phyloP scores from a whole-genome alignment of 1,140 invertebrate species.

The Neomicropteryx cornuta region DNA sequence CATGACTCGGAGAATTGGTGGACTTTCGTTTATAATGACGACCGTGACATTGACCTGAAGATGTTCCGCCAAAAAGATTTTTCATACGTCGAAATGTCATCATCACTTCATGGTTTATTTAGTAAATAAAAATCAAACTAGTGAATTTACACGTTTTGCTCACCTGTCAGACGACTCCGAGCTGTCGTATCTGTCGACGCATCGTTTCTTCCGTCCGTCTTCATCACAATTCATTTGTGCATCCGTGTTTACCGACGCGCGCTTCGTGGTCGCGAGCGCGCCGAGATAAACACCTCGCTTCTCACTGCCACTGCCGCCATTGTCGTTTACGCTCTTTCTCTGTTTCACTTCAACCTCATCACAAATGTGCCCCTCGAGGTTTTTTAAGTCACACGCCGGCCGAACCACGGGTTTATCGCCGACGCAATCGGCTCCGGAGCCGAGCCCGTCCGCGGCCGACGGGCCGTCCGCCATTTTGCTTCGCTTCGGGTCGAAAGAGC shows the following conservation, averaged over 20 bases:
- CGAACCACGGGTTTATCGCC: constrained; percentile 7
- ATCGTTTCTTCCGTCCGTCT: constrained; percentile 67
- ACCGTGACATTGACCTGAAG: too few species aligned
- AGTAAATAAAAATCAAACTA: too few species aligned
- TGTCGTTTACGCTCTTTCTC: constrained; percentile 2
- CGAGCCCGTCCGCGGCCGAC: constrained; percentile 27
- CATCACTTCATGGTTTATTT: too few species aligned
- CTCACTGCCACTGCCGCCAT: constrained; percentile 19
- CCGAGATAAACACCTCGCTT: constrained; percentile 14
- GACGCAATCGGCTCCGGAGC: constrained; percentile 10
- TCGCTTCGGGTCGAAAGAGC: constrained; percentile 23
- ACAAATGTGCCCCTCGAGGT: constrained; percentile 29
- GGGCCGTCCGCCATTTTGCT: constrained; percentile 38
- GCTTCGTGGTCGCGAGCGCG: constrained; percentile 6
- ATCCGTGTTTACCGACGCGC: constrained; percentile 4
- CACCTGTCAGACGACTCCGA: constrained; percentile 84
- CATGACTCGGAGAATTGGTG: too few species aligned
- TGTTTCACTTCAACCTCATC: constrained; percentile 26
- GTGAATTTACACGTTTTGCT: too few species aligned
- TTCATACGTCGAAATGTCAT: too few species aligned
- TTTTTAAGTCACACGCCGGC: constrained; percentile 33
- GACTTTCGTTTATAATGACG: too few species aligned
- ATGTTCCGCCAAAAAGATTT: too few species aligned
- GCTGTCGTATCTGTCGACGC: constrained; percentile 77
- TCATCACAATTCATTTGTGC: constrained; percentile 25